A percentile compares a stretch with the other conserved stretches of the same genome.
Conservation (phyloP, 92 coral and sea anemone genomes). For the Isaurus tuberculatus region DNA sequence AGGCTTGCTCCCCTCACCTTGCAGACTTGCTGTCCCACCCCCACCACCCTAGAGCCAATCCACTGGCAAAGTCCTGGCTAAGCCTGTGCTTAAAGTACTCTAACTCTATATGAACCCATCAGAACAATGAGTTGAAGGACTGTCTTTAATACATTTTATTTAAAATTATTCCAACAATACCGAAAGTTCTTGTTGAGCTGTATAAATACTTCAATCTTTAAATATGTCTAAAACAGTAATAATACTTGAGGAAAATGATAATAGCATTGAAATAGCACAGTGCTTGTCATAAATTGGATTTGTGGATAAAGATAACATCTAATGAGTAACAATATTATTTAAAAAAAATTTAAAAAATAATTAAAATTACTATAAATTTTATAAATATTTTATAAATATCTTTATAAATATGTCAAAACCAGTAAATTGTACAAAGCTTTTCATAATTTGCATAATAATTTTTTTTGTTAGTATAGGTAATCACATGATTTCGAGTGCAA, state of each 20-base stretch:
- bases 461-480: no score
- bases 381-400: not conserved
- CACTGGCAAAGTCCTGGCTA: conserved; percentile 20
- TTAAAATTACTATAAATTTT: no score
- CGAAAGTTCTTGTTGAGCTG: not conserved
- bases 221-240: conserved; percentile 16
- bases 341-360: no score
- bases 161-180: not conserved
- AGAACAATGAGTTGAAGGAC: not conserved
- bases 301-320: conserved; percentile 14
- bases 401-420: not conserved
- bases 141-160: conserved; percentile 17
- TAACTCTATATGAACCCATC: conserved; percentile 27
- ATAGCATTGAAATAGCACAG: not conserved
- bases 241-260: conserved; percentile 10
- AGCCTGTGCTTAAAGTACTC: not conserved
- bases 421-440: no score
- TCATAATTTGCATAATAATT: no score
- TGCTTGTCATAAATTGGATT: not conserved
- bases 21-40: not conserved
- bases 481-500: no score
- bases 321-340: not conserved
- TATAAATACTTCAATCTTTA: not conserved
- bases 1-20: conserved; percentile 4
- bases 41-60: not conserved